Conservation (phyloP, 2,113 vertebrate genomes). For the Fregetta grallaria region DNA sequence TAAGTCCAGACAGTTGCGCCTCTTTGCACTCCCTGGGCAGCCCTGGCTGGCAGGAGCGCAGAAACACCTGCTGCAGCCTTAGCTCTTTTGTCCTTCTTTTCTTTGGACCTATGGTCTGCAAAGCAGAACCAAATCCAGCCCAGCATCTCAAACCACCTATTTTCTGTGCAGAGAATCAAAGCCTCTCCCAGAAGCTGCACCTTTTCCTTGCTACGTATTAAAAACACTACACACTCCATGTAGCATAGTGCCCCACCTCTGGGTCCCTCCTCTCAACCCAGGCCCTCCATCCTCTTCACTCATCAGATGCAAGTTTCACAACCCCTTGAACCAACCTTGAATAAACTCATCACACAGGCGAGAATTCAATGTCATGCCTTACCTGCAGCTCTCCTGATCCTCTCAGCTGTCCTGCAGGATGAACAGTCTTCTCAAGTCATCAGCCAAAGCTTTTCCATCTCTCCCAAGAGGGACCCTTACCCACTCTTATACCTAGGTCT, state of each 20-base stretch:
- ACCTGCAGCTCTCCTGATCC: neutral
- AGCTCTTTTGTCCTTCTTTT: neutral
- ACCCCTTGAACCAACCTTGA: neutral
- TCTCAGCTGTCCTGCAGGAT: neutral
- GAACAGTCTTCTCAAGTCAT: neutral
- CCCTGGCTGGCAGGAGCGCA: neutral
- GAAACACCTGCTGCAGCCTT: neutral
- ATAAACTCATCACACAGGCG: neutral
- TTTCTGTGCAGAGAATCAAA: neutral
- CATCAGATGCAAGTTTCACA: neutral
- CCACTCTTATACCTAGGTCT: no score
- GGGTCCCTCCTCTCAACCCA: neutral
- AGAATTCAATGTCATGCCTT: neutral
- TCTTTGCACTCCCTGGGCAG: neutral
- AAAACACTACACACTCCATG: accelerated
- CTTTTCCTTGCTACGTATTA: neutral
- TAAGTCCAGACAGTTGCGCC: neutral
- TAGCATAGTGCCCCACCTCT: accelerated
- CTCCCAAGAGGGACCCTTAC: accelerated
- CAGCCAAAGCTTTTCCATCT: neutral
- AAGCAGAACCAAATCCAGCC: neutral
- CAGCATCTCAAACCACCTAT: neutral
- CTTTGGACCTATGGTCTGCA: neutral
- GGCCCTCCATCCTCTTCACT: neutral
- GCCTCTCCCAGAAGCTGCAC: neutral